Conservation (phyloP, 2,888 invertebrate species). For the Cephus sareptanus region DNA sequence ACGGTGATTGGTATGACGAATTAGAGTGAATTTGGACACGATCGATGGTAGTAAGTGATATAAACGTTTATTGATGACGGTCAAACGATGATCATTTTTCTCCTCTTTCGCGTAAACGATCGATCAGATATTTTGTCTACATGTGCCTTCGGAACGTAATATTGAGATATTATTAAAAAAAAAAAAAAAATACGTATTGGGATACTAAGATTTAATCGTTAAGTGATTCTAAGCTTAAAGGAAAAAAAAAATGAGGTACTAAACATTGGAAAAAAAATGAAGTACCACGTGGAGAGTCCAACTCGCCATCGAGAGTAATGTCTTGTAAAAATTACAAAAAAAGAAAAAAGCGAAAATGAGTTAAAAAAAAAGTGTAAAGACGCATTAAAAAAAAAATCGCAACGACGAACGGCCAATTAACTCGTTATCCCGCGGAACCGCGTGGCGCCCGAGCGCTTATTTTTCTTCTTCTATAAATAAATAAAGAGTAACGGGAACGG, state of each 20-base stretch:
- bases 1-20: too few species aligned
- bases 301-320: neutral
- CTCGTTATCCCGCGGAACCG: too few species aligned
- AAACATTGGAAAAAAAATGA: constrained; percentile 13
- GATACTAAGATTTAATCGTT: constrained; percentile 34
- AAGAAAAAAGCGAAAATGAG: neutral
- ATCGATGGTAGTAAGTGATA: too few species aligned
- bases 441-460: too few species aligned
- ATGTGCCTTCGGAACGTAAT: constrained; percentile 50
- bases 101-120: constrained; percentile 1
- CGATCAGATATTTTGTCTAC: constrained; percentile 24
- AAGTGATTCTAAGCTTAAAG: constrained; percentile 21
- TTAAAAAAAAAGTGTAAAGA: neutral
- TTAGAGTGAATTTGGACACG: too few species aligned
- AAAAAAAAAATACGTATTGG: constrained; percentile 11
- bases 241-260: constrained; percentile 7
- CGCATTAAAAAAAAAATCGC: neutral
- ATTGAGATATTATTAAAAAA: constrained; percentile 17
- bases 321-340: neutral
- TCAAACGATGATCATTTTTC: neutral
- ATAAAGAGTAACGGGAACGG: neutral
- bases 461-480: too few species aligned
- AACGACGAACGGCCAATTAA: too few species aligned
- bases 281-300: constrained; percentile 9
- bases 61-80: too few species aligned